Evolutionary conservation across 2,888 invertebrate genomes (phyloP).

Genomic region (Cylloceria caligata): DNA sequence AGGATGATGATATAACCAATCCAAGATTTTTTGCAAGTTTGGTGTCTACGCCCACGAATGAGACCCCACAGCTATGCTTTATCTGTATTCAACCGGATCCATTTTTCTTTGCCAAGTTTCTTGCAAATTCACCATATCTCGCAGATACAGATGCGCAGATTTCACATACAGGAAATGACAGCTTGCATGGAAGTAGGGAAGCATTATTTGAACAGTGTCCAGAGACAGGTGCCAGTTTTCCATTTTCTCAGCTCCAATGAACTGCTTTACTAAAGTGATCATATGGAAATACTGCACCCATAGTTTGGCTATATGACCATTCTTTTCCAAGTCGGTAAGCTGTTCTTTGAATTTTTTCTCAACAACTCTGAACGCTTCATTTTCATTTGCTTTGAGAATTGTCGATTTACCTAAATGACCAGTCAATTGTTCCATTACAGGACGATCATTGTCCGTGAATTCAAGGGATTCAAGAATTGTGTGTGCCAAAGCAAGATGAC

Average conservation of each 20-base stretch:
- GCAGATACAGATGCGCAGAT: slow-evolving; percentile 79
- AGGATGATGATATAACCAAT: slow-evolving; percentile 15
- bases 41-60: slow-evolving; percentile 56
- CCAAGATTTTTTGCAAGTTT: slow-evolving; percentile 70
- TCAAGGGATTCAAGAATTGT: background rate
- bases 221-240: slow-evolving; percentile 77
- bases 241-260: slow-evolving; percentile 75
- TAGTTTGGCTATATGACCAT: slow-evolving; percentile 68
- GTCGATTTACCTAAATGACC: background rate
- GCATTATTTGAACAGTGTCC: slow-evolving; percentile 72
- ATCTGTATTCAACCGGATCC: too few species aligned
- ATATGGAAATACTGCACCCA: slow-evolving; percentile 75
- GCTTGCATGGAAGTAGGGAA: slow-evolving; percentile 80
- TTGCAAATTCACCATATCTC: slow-evolving; percentile 79
- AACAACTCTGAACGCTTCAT: too few species aligned
- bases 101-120: too few species aligned
- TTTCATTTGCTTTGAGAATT: slow-evolving; percentile 6
- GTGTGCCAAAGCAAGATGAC: background rate
- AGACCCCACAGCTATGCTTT: too few species aligned
- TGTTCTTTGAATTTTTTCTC: too few species aligned
- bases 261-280: slow-evolving; percentile 74
- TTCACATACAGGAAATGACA: slow-evolving; percentile 82
- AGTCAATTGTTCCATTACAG: background rate
- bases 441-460: slow-evolving; percentile 13
- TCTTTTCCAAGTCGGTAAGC: too few species aligned